Evolutionary conservation across 2,888 invertebrate species (phyloP).

Genomic region (Ernsta delagoae): DNA sequence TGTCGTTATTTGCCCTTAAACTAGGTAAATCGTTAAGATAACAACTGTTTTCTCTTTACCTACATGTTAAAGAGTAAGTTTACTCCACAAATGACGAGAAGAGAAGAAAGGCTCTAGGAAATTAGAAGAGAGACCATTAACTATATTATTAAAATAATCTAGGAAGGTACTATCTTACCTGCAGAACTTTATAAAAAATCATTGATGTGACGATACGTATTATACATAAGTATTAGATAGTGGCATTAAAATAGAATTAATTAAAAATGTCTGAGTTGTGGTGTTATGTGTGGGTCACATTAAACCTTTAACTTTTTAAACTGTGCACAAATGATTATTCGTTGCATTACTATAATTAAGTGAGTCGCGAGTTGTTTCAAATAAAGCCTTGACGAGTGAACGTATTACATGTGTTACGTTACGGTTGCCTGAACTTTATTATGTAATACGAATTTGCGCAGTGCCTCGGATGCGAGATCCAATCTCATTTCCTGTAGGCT

Average conservation of each 20-base stretch:
- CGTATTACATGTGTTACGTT: conserved; percentile 58
- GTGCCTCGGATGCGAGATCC: conserved; percentile 53
- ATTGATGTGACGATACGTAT: no score
- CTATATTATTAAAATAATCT: no score
- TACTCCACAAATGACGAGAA: no score
- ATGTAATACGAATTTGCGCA: conserved; percentile 50
- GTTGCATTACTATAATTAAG: conserved; percentile 17
- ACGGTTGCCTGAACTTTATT: conserved; percentile 58
- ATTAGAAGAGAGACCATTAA: no score
- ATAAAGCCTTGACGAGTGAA: conserved; percentile 56
- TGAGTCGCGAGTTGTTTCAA: conserved; percentile 45
- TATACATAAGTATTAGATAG: no score
- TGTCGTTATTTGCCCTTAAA: conserved; percentile 18
- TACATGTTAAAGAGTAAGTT: no score
- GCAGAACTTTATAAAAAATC: no score
- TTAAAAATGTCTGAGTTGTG: no score
- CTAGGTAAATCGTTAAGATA: conserved; percentile 9
- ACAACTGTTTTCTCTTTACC: background rate
- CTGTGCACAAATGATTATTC: background rate
- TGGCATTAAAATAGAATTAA: no score
- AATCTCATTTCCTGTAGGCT: conserved; percentile 47
- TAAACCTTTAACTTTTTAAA: background rate
- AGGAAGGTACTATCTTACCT: no score
- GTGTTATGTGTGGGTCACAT: no score
- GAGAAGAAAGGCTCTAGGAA: no score